Percentiles rank a stretch among this genome's conserved stretches.
Evolutionary conservation across 1,140 invertebrate genomes (phyloP).

Genomic region (Drosophila orosa): DNA sequence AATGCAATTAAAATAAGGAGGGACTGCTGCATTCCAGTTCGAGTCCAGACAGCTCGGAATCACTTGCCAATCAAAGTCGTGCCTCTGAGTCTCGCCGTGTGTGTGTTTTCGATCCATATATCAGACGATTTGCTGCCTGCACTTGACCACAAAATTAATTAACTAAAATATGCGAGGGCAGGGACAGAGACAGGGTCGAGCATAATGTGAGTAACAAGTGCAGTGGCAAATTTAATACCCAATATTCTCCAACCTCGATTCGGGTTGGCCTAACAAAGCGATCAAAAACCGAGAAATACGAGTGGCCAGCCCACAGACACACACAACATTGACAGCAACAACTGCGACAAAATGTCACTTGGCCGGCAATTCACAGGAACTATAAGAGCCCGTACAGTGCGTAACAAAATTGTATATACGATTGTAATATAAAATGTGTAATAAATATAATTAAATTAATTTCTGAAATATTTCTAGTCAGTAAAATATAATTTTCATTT

Average conservation of each 20-base stretch:
- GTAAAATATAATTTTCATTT: background rate
- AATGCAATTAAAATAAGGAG: slow-evolving; percentile 44
- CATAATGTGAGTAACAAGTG: slow-evolving; percentile 22
- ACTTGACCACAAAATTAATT: slow-evolving; percentile 79
- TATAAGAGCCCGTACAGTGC: background rate
- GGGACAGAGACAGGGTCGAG: background rate
- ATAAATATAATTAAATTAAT: too few relatives aligned
- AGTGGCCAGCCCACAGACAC: slow-evolving; percentile 25
- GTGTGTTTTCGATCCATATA: slow-evolving; percentile 22
- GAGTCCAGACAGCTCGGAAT: slow-evolving; percentile 34
- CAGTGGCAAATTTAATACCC: slow-evolving; percentile 46
- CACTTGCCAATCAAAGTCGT: slow-evolving; percentile 63
- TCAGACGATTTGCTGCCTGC: slow-evolving; percentile 55
- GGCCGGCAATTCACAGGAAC: slow-evolving; percentile 38
- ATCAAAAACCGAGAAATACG: slow-evolving; percentile 71
- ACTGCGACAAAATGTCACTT: slow-evolving; percentile 75
- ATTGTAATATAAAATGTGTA: too few relatives aligned
- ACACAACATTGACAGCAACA: slow-evolving; percentile 34
- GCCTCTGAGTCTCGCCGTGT: background rate
- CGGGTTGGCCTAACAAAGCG: slow-evolving; percentile 52
- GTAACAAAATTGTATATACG: slow-evolving; percentile 4
- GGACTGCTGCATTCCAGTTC: slow-evolving; percentile 11
- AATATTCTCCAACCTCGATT: slow-evolving; percentile 6
- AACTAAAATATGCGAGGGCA: slow-evolving; percentile 68
- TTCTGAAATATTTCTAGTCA: background rate